Evolutionary conservation across 2,113 vertebrate species (phyloP).

Genomic region (Nansenia antarctica): DNA sequence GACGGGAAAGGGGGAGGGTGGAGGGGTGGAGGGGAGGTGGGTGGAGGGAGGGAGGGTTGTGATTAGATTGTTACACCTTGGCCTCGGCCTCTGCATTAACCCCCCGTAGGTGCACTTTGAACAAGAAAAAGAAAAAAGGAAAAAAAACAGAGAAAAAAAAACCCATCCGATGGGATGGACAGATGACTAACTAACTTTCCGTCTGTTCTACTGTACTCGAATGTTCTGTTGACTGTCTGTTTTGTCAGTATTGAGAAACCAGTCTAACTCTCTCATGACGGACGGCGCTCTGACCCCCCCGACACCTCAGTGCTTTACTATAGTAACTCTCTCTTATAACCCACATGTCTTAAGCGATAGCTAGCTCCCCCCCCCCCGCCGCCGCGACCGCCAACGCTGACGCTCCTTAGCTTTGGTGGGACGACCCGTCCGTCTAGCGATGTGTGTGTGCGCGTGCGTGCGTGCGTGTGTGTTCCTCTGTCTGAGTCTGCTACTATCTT

Average conservation of each 20-base stretch:
- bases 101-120: background rate
- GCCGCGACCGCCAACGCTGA: too few species aligned
- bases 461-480: slow-evolving; percentile 45
- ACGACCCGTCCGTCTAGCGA: background rate
- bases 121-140: background rate
- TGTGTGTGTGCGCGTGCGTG: slow-evolving; percentile 1
- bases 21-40: background rate
- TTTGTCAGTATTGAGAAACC: slow-evolving; percentile 30
- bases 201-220: background rate
- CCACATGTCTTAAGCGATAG: background rate
- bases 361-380: too few species aligned
- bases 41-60: too few species aligned
- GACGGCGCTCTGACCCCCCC: background rate
- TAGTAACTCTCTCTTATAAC: slow-evolving; percentile 9
- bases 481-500: slow-evolving; percentile 33
- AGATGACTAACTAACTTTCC: background rate
- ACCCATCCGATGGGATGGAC: background rate
- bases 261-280: background rate
- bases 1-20: background rate
- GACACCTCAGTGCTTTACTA: slow-evolving; percentile 30
- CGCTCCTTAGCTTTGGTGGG: too few species aligned
- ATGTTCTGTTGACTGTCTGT: background rate
- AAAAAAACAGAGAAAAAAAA: background rate
- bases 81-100: background rate
- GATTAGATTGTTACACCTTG: too few species aligned